Evolutionary conservation across 1,140 invertebrate species (phyloP).

Genomic region (Polypedilum vanderplanki): DNA sequence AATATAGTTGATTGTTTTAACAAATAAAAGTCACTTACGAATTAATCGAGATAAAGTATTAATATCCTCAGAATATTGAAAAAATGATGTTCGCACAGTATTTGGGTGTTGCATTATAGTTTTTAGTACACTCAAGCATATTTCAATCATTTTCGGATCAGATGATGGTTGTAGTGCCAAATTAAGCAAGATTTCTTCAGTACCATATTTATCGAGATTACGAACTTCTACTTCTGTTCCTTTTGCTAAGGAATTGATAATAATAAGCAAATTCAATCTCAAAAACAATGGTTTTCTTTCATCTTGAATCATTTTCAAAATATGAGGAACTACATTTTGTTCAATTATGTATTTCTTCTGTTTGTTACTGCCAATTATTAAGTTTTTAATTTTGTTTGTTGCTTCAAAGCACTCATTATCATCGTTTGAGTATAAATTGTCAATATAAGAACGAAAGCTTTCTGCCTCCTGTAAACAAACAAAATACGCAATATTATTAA

Average conservation of each 20-base stretch:
- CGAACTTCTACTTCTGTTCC: slow-evolving; percentile 63
- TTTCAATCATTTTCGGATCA: slow-evolving; percentile 31
- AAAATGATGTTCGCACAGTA: background rate
- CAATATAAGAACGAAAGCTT: background rate
- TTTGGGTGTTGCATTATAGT: slow-evolving; percentile 33
- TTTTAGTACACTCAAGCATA: slow-evolving; percentile 30
- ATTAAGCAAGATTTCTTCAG: slow-evolving; percentile 31
- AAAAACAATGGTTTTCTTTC: slow-evolving; percentile 28
- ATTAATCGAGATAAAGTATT: slow-evolving; percentile 9
- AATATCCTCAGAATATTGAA: slow-evolving; percentile 15
- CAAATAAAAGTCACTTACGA: background rate
- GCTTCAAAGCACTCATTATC: slow-evolving; percentile 16
- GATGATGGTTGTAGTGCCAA: slow-evolving; percentile 29
- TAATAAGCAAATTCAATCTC: slow-evolving; percentile 30
- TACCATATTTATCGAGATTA: slow-evolving; percentile 57
- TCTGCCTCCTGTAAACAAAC: slow-evolving; percentile 1
- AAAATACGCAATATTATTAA: background rate
- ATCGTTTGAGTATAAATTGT: background rate
- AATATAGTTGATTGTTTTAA: background rate
- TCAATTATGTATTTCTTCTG: slow-evolving; percentile 31
- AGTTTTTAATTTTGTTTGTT: slow-evolving; percentile 31
- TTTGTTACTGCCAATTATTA: slow-evolving; percentile 31
- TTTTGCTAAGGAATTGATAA: slow-evolving; percentile 62
- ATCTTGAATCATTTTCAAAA: slow-evolving; percentile 30
- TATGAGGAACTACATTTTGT: slow-evolving; percentile 30